Evolutionary conservation across 2,113 vertebrate genomes (phyloP), one percentile per base, ranked within the genome.

Genomic region (Ophiodon elongatus): DNA sequence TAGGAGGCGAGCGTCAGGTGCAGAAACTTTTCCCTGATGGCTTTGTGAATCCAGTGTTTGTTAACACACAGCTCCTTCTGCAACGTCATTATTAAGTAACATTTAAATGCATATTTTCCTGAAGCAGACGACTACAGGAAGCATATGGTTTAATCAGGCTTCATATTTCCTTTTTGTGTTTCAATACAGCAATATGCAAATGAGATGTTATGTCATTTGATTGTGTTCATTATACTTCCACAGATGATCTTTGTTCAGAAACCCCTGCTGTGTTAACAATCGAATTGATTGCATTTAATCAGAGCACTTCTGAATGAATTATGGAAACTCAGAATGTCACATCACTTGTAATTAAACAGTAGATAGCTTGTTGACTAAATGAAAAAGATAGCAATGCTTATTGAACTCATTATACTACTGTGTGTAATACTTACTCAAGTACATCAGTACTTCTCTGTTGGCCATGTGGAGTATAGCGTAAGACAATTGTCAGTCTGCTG

Each of bases 221-320:
- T 91, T 94, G 76, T 82, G 75, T 88, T 88, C 79, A 91, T 94
- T 91, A 88, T 83, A 82, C 83, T 90, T 89, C 83, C 65, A 84
- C 83, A 86, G 88, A 92, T 86, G 85, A 91, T 90, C 89, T 91
- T 90, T 91, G 88, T 90, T 86, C 91, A 80, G 73, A 76, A 72
- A 27, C 80, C 73, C 86, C 89, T 56, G 88, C 92, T 80, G 89
- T 82, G 89, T 84, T 88, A 89, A 92, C 92, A 93, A 90, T 92
- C 87, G 83, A 80, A 90, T 87, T 93, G 92, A 94, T 94, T 93
- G 91, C 89, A 83, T 91, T 93, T 92, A 91, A 94, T 94, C 92
- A 94, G 89, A 87, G 88, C 83, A 89, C 87, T 94, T 92, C 89
- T 92, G 89, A 89, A 92, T 91, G 92, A 89, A 94, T 94, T 92